Conservation (phyloP, 2,888 invertebrate species). For the Lasiommata megera region DNA sequence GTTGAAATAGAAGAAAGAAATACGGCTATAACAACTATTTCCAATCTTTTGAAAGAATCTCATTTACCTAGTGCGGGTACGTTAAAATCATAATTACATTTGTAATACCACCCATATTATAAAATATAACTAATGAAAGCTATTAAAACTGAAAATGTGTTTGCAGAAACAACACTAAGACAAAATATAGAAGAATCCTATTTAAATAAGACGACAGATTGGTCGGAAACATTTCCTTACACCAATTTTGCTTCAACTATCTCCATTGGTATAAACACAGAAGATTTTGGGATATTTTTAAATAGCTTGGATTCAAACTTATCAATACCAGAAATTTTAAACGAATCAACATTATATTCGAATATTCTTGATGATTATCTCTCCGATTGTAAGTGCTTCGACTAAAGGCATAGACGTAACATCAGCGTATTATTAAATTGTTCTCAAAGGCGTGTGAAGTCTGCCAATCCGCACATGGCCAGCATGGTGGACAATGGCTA, state of each 20-base stretch:
- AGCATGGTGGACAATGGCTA: too few relatives aligned
- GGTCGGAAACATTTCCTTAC: not conserved
- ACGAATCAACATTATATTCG: slow-evolving; percentile 29
- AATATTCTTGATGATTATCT: slow-evolving; percentile 51
- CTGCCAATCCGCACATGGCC: too few relatives aligned
- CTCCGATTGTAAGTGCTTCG: slow-evolving; percentile 58
- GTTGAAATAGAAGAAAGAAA: slow-evolving; percentile 37
- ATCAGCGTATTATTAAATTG: too few relatives aligned
- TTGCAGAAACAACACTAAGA: slow-evolving; percentile 14
- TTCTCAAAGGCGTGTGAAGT: too few relatives aligned
- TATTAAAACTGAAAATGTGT: not conserved
- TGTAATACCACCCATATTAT: not conserved
- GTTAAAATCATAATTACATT: slow-evolving; percentile 11
- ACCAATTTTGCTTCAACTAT: not conserved
- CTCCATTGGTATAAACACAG: slow-evolving; percentile 3
- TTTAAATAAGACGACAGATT: too few relatives aligned
- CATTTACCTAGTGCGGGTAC: slow-evolving; percentile 23
- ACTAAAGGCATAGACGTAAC: too few relatives aligned
- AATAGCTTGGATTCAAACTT: slow-evolving; percentile 19
- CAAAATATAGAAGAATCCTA: not conserved
- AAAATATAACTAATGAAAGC: not conserved
- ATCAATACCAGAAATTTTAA: slow-evolving; percentile 8
- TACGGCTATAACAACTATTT: slow-evolving; percentile 6
- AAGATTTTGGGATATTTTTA: slow-evolving; percentile 10
- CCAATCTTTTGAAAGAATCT: slow-evolving; percentile 4